phyloP scores from a whole-genome alignment of 2,113 vertebrate genomes.

The Haliaeetus leucogaster region DNA sequence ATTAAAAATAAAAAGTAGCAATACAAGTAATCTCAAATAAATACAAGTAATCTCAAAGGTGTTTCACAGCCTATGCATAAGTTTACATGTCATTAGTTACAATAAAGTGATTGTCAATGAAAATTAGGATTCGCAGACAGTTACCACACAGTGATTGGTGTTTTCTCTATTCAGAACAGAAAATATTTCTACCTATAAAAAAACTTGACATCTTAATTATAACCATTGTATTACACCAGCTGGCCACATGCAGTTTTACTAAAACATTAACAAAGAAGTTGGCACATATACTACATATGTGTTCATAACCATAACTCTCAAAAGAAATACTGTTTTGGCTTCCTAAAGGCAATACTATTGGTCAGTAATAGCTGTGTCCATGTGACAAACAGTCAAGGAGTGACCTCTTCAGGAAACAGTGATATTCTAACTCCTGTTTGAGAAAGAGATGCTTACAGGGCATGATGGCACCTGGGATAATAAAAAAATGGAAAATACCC shows the following conservation, averaged over 20 bases:
- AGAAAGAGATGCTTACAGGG: not conserved
- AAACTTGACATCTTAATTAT: not conserved
- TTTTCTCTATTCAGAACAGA: not conserved
- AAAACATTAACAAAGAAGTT: not conserved
- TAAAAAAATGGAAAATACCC: not conserved
- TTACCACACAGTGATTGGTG: not conserved
- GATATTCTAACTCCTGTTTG: not conserved
- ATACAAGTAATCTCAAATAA: not conserved
- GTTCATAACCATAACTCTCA: not conserved
- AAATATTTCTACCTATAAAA: not conserved
- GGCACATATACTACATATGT: not conserved
- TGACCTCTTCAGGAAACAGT: constrained; percentile 38
- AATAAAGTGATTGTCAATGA: not conserved
- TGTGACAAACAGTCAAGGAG: not conserved
- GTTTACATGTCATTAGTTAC: not conserved
- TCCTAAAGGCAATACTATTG: not conserved
- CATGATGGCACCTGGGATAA: not conserved
- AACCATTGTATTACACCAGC: not conserved
- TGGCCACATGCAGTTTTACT: not conserved
- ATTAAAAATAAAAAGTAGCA: not conserved
- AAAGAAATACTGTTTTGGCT: not conserved
- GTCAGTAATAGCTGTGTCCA: not conserved
- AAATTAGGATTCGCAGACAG: not conserved
- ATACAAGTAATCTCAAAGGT: not conserved
- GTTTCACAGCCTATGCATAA: not conserved